Base-by-base conservation (phyloP, 2,113 vertebrate genomes). In the Pipra filicauda region DNA sequence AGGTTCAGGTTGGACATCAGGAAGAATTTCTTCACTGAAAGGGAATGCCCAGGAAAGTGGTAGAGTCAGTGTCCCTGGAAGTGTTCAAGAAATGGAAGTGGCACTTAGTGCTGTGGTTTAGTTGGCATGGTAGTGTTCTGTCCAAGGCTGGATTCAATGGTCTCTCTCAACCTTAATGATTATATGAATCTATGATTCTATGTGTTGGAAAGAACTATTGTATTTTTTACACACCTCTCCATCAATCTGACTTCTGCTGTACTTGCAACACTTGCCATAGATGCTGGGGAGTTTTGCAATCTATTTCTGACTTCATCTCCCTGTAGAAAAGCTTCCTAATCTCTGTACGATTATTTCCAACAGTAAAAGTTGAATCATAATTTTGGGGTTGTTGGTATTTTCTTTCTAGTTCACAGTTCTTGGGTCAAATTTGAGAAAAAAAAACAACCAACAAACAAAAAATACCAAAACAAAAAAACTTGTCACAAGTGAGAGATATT, bases 401-500 rank as follows among this genome's bases (percentile, higher is more conserved):
- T 78, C 39, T 82, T 82, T 74, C 14, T 12, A 51, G 5, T 55
- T 62, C 41, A 52, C 22, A 71, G 11, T 59, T 71, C 43, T 49
- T 85, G 24, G 16, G 17, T 57, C 11, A 75, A n/a, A 33, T 64
- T 88, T 57, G 57, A 30, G 11, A 57, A 52, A 86, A 22, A 5
- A 44, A 33, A 2, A 14, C 12, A 51, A 26, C 7, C 11, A 48
- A 46, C 30, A 66, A 46, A 46, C 31, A 33, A 13, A 37, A 43
- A 24, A 41, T 41, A 41, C 39, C 12, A 13, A 28, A 62, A 62
- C 11, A 26, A 28, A 19, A 23, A 46, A 37, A 44, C 51, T 52
- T 7, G 4, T 27, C 30, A 31, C 21, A 61, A 54, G 7, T 0
- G 0, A 82, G 9, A 85, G 3, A 17, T 31, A 5, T 67, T 55